phyloP scores from a whole-genome alignment of 2,888 invertebrate species.

The Kuschelorhynchus macadamiae region DNA sequence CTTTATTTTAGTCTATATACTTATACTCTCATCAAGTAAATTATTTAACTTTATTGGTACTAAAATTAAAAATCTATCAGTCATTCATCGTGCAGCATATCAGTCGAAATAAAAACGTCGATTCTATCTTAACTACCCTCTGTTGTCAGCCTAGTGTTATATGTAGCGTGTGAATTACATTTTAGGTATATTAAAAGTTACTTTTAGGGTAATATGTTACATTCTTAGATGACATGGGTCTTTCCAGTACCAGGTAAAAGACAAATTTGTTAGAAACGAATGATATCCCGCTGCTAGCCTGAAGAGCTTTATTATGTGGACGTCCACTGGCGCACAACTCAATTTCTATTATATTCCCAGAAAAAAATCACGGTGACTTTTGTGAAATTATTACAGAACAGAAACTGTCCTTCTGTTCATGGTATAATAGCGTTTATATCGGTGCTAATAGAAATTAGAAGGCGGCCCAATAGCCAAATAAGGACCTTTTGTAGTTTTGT shows the following conservation, averaged over 20 bases:
- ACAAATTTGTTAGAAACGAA: constrained; percentile 64
- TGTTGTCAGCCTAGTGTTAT: constrained; percentile 18
- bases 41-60: too few relatives aligned
- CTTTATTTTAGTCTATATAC: too few relatives aligned
- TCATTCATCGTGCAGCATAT: too few relatives aligned
- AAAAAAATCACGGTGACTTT: constrained; percentile 36
- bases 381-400: constrained; percentile 34
- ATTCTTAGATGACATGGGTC: constrained; percentile 37
- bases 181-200: constrained; percentile 44
- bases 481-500: constrained; percentile 56
- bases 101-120: too few relatives aligned
- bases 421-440: constrained; percentile 52
- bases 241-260: constrained; percentile 61
- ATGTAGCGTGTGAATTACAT: constrained; percentile 41
- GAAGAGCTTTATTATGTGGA: constrained; percentile 54
- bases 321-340: constrained; percentile 27
- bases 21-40: too few relatives aligned
- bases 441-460: constrained; percentile 58
- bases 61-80: too few relatives aligned
- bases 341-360: constrained; percentile 39
- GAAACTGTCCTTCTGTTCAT: constrained; percentile 56
- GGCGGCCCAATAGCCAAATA: constrained; percentile 63
- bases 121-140: neutral
- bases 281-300: constrained; percentile 53
- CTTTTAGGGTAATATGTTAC: constrained; percentile 41